These are phyloP conservation scores for Mallotus villosus DNA, from an alignment of 2,797 vertebrate genomes.

Conservation along the genomic window DNA sequence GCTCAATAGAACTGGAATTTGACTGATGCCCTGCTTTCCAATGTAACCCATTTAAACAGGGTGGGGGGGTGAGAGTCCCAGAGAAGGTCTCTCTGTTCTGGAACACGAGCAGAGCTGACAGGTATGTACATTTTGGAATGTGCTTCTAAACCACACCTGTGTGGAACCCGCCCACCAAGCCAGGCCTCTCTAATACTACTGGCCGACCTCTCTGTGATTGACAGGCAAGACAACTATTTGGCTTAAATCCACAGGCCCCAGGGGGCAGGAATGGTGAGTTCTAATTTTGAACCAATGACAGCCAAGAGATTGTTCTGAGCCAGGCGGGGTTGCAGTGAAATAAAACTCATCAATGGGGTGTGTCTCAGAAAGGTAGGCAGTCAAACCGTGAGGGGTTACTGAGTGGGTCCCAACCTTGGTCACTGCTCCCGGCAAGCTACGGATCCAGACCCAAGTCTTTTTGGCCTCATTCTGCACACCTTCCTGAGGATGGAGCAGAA, in stretches of 20 bases:
- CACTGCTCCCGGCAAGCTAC: conserved; percentile 31
- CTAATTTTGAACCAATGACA: conserved; percentile 8
- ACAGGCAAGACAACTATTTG: conserved; percentile 5
- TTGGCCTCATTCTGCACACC: conserved; percentile 3
- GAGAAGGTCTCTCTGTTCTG: conserved; percentile 49
- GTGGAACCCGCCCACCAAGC: conserved; percentile 56
- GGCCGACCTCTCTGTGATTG: not conserved
- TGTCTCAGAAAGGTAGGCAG: conserved; percentile 61
- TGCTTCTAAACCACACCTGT: conserved; percentile 74
- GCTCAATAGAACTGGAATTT: too few species aligned
- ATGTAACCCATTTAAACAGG: not conserved
- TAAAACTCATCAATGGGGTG: conserved; percentile 24
- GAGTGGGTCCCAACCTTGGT: conserved; percentile 29
- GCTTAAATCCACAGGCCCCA: not conserved
- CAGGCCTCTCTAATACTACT: conserved; percentile 3
- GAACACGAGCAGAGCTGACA: conserved; percentile 69
- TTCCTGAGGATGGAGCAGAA: conserved; percentile 9
- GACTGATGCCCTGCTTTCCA: too few species aligned
- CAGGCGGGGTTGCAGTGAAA: conserved; percentile 17
- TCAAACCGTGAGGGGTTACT: conserved; percentile 54
- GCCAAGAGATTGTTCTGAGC: conserved; percentile 1
- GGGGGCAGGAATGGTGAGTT: conserved; percentile 9
- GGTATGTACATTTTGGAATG: conserved; percentile 75
- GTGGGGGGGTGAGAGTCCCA: conserved; percentile 12
- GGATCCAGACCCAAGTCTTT: conserved; percentile 16